These are phyloP conservation scores for Tridacna gigas DNA, from an alignment of 2,888 invertebrate genomes.

Conservation along the genomic window DNA sequence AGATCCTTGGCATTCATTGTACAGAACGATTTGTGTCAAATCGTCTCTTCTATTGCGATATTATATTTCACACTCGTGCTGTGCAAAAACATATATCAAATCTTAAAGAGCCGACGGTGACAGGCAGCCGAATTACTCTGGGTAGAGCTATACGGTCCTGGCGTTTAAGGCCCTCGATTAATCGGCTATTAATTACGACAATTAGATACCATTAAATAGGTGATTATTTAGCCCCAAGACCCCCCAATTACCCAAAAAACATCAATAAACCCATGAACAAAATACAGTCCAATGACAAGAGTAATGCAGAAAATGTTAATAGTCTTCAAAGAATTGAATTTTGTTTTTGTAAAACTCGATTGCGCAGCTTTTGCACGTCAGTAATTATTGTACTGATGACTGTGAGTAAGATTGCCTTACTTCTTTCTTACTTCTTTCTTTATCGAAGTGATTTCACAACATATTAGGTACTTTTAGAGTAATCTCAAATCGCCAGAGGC, in stretches of 20 bases:
- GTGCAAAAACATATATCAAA: conserved; percentile 64
- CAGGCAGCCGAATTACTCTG: conserved; percentile 38
- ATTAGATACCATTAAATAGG: conserved; percentile 58
- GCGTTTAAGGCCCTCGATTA: conserved; percentile 53
- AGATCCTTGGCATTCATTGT: conserved; percentile 51
- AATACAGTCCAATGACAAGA: conserved; percentile 18
- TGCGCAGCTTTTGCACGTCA: conserved; percentile 9
- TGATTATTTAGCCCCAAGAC: conserved; percentile 59
- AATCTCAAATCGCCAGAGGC: too few species aligned
- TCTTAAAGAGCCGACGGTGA: conserved; percentile 48
- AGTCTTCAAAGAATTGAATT: background rate
- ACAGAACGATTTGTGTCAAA: conserved; percentile 57
- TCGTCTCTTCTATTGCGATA: conserved; percentile 33
- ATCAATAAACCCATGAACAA: conserved; percentile 24
- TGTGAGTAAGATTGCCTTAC: background rate
- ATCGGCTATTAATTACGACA: conserved; percentile 63
- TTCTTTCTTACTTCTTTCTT: background rate
- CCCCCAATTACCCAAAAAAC: conserved; percentile 27
- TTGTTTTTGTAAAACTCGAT: background rate
- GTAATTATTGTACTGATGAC: background rate
- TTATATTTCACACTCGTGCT: conserved; percentile 58
- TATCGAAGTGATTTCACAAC: background rate
- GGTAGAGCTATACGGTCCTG: conserved; percentile 34
- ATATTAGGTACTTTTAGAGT: too few species aligned
- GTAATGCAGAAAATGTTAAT: conserved; percentile 29